Conservation (phyloP, 2,888 invertebrate genomes). For the Cantharis nigra region DNA sequence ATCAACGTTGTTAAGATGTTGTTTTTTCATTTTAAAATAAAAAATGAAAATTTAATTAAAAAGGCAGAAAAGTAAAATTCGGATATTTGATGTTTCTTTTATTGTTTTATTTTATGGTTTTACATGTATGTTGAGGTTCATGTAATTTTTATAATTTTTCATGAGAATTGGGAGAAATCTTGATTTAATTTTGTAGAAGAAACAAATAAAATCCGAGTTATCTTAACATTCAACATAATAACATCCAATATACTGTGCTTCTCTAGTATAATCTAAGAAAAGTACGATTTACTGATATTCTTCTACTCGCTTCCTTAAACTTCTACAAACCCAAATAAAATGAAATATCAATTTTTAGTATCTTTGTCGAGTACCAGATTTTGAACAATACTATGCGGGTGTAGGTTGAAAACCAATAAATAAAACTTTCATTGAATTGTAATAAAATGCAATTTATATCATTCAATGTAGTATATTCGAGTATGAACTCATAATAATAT, state of each 20-base stretch:
- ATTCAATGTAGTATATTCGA: constrained; percentile 29
- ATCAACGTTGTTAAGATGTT: not conserved
- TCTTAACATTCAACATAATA: constrained; percentile 26
- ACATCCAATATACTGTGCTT: constrained; percentile 24
- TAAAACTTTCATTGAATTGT: constrained; percentile 33
- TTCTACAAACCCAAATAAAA: constrained; percentile 23
- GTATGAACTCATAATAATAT: constrained; percentile 3
- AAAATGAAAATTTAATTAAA: not conserved
- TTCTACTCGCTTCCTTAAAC: constrained; percentile 23
- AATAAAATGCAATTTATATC: constrained; percentile 35
- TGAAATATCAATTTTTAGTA: constrained; percentile 28
- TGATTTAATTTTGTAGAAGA: not conserved
- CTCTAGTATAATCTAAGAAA: constrained; percentile 25
- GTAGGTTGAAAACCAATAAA: constrained; percentile 31
- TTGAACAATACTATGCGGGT: constrained; percentile 22
- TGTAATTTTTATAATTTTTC: not conserved
- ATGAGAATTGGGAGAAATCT: not conserved
- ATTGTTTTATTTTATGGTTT: not conserved
- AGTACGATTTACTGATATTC: constrained; percentile 30
- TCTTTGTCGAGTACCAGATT: constrained; percentile 25
- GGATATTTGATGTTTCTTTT: not conserved
- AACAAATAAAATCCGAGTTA: constrained; percentile 18
- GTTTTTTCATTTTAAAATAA: not conserved
- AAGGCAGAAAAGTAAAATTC: not conserved
- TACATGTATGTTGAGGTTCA: not conserved